Percentiles rank a stretch among this genome's conserved stretches.
phyloP scores from a whole-genome alignment of 2,113 vertebrate genomes.

The Bos indicus region DNA sequence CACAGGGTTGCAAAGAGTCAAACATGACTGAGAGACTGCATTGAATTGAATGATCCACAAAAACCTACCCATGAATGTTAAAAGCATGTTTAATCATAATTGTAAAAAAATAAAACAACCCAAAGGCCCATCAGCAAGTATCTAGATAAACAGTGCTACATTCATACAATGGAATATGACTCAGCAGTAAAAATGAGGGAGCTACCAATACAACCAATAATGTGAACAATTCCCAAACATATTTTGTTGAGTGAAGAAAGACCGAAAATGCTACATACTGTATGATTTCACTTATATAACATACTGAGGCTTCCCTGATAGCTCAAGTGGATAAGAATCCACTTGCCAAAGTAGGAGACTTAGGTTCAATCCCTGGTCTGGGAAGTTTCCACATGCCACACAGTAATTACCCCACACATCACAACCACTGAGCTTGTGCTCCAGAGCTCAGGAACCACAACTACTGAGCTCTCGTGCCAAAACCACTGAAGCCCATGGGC shows the following conservation, averaged over 20 bases:
- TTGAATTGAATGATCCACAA: neutral
- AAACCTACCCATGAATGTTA: neutral
- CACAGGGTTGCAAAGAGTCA: neutral
- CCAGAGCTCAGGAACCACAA: neutral
- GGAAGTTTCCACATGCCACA: neutral
- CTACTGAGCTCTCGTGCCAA: neutral
- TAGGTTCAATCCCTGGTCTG: neutral
- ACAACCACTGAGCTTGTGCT: neutral
- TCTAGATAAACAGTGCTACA: neutral
- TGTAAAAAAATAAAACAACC: neutral
- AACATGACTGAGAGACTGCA: neutral
- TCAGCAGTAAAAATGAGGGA: neutral
- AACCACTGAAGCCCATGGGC: rapidly evolving
- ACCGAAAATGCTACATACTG: neutral
- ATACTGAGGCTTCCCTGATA: neutral
- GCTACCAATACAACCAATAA: neutral
- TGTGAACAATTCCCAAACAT: neutral
- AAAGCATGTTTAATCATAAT: slow-evolving; percentile 2
- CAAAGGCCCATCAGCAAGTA: neutral
- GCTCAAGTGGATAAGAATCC: neutral
- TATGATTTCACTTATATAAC: neutral
- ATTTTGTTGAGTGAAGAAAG: neutral
- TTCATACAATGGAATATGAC: neutral
- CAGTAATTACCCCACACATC: neutral
- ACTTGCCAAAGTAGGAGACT: neutral